Base-by-base conservation (phyloP, 2,888 invertebrate genomes). In the Protophormia terraenovae region DNA sequence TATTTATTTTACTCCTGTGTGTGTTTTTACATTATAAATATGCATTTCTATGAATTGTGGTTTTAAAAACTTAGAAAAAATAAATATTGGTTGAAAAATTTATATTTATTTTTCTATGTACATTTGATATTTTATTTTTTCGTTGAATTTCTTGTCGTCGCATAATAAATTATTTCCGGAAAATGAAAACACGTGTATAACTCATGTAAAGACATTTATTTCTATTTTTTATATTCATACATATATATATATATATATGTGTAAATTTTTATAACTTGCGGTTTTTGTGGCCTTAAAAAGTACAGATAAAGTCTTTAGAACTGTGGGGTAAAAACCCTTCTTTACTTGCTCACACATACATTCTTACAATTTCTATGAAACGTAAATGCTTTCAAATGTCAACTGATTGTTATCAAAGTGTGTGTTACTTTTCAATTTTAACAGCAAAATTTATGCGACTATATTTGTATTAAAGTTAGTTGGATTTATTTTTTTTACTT, bases 151-250 rank as follows among this genome's bases (percentile, higher is more conserved):
- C 19, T 38, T 66, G 24, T 50, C 53, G 53, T 27, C 27, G 16
- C 14, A 35, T 53, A 53, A 38, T 64, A 75, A 27, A 64, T 50
- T 75, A 50, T 38, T 75, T 53, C 22, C 50, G n/a, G 62, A 4
- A 60, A 55, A 71, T 27, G 5, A 38, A 71, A 58, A 41, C 41
- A 29, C 29, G 14, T 24, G 7, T 41, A 16, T 16, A 8, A 12
- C 19, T 0, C 16, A 14, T 14, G 27, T 27, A n/a, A n/a, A n/a
- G n/a, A n/a, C n/a, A n/a, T n/a, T n/a, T n/a, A n/a, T n/a, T n/a
- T n/a, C n/a, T n/a, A n/a, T n/a, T n/a, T n/a, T n/a, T n/a, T n/a
- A 72, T 12, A 58, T 6, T 1, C 24, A 32, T n/a, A 32, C 32
- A 60, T 3, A 8, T 16, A 60, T 53, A 24, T 12, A 10, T 45